Evolutionary conservation across 2,888 invertebrate genomes (phyloP).

Genomic region (Tineola bisselliella): DNA sequence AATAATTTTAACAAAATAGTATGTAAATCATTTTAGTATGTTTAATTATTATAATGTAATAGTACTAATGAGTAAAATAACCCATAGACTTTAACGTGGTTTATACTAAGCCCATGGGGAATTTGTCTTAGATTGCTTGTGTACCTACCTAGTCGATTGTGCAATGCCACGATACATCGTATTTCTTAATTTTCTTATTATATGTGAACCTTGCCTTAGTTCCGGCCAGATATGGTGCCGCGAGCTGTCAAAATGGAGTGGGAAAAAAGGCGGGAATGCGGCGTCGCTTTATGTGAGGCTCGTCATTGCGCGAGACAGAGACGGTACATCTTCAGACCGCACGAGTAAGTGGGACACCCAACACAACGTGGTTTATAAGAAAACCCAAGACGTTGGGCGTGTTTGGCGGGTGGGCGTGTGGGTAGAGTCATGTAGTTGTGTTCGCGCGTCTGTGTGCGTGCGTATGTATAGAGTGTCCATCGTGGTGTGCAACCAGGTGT

Average conservation of each 20-base stretch:
- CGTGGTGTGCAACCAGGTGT: slow-evolving; percentile 42
- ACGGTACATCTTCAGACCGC: slow-evolving; percentile 23
- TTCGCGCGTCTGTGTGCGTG: slow-evolving; percentile 29
- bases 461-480: slow-evolving; percentile 30
- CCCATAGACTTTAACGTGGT: too few relatives aligned
- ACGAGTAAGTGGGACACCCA: slow-evolving; percentile 45
- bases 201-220: slow-evolving; percentile 59
- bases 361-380: slow-evolving; percentile 68
- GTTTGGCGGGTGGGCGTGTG: slow-evolving; percentile 67
- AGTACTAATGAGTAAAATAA: too few relatives aligned
- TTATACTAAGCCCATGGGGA: too few relatives aligned
- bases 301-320: slow-evolving; percentile 61
- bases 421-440: slow-evolving; percentile 50
- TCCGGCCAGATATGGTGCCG: slow-evolving; percentile 66
- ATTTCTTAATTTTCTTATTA: neutral
- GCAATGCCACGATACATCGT: neutral
- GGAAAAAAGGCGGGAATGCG: slow-evolving; percentile 70
- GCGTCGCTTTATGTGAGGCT: slow-evolving; percentile 67
- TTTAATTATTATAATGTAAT: too few relatives aligned
- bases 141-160: too few relatives aligned
- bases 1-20: too few relatives aligned
- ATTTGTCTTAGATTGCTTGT: too few relatives aligned
- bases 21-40: too few relatives aligned
- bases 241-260: slow-evolving; percentile 69
- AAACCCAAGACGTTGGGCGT: slow-evolving; percentile 69